Percentiles rank a stretch among this genome's conserved stretches.
Conservation (phyloP, 2,113 vertebrate species). For the Neolamprologus toae region DNA sequence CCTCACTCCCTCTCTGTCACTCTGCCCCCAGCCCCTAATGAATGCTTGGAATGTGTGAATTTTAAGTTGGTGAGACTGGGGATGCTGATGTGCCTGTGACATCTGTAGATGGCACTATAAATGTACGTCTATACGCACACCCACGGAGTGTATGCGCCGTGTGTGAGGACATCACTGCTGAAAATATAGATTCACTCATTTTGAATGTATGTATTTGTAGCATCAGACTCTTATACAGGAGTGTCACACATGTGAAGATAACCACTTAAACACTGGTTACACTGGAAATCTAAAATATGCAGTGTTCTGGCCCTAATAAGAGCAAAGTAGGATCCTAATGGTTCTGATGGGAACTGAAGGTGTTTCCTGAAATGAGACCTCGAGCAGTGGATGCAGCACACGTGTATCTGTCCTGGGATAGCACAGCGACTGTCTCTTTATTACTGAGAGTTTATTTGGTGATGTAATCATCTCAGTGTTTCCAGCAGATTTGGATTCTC, state of each 20-base stretch:
- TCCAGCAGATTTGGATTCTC: too few relatives aligned
- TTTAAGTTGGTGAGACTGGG: constrained; percentile 20
- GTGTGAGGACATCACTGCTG: not conserved
- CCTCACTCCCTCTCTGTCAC: not conserved
- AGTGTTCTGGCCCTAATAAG: not conserved
- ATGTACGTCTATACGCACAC: not conserved
- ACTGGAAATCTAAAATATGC: not conserved
- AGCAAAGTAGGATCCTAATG: not conserved
- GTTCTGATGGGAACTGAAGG: not conserved
- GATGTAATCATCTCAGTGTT: not conserved
- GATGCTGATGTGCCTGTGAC: constrained; percentile 34
- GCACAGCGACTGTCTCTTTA: not conserved
- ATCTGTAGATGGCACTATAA: not conserved
- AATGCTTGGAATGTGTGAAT: constrained; percentile 91
- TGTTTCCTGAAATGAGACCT: not conserved
- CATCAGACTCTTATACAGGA: not conserved
- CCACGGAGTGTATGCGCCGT: not conserved
- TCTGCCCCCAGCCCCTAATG: not conserved
- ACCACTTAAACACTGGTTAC: not conserved
- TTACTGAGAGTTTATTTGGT: not conserved
- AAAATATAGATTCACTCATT: not conserved
- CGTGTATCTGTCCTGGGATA: not conserved
- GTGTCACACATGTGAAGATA: not conserved
- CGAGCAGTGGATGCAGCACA: not conserved
- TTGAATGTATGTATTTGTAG: not conserved